Base-by-base conservation (phyloP, 1,140 invertebrate species). In the Dendroctonus ponderosae region DNA sequence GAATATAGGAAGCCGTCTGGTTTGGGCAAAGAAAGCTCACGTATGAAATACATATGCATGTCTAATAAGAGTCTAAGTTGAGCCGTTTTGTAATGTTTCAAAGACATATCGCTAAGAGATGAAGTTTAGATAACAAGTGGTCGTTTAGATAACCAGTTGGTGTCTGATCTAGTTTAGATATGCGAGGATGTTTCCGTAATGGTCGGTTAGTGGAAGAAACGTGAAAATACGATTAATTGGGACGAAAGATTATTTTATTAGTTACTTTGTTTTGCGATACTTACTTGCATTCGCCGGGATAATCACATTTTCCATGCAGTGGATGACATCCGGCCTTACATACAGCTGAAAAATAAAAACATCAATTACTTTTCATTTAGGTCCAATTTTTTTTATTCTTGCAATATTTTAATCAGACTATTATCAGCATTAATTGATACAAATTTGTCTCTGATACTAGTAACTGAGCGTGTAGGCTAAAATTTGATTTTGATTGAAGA, bases 311-410 rank as follows among this genome's bases (percentile, higher is more conserved):
- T 26, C 93, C 93, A 79, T 96, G 92, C 12, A 88, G 85, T 42
- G 90, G 87, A 80, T 96, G 91, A 77, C 94, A 97, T 65, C 93
- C 93, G 69, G 87, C 85, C 75, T 92, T 93, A 79, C 93, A 97
- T 5, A 94, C 89, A 58, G 93, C 94, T 94, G 12, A 86, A 84
- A 26, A 68, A 76, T 74, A 79, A 74, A 68, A 67, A 73, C 69
- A 64, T 58, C 64, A 26, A 58, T 6, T 66, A 26, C 26, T 26
- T 26, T 26, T 26, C 26, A 26, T 26, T 26, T 1, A 26, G 26
- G 26, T 26, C 26, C 26, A 1, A 26, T 1, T 26, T 26, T n/a
- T 26, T 26, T 26, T 3, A 26, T 26, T 26, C 26, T 26, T 26
- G 26, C 26, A 26, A 26, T 26, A 26, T 26, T 26, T 26, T 1